Evolutionary conservation across 1,140 invertebrate genomes (phyloP), one percentile per base, ranked within the genome.

Genomic region (Bombus impatiens): DNA sequence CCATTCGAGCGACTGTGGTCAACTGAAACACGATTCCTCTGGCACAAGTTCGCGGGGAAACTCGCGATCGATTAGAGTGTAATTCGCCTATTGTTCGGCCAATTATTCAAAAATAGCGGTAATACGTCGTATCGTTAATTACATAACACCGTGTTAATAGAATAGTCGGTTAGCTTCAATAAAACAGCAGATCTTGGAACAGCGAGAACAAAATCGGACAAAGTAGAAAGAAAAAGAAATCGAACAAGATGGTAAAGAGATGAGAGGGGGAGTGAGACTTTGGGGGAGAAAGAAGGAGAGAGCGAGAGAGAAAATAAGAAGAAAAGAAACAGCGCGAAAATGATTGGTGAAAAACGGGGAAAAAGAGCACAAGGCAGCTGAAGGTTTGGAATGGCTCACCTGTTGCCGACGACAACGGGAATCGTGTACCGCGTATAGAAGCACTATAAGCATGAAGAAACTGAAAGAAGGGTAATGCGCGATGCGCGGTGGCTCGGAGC

Each of bases 321-420:
- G 57, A 59, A 2, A 28, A 77, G 65, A 44, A 37, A 75, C 9
- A 78, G 28, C 8, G 28, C 35, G 35, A 62, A 28, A 35, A 65
- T 37, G 10, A 75, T 28, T 9, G 44, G 8, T 57, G 6, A 32
- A n/a, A 84, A 74, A 79, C 62, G 77, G 82, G 78, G 62, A 82
- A 32, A 53, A 78, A n/a, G 32, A 53, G 40, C 12, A 76, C 35
- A 5, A 25, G 59, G 59, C 13, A 37, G 32, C 15, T 77, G n/a
- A 44, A 37, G 62, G 8, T 47, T 44, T 3, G 59, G 44, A 78
- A 78, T 71, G 22, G 67, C 90, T 93, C 90, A 90, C 91, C 89
- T 92, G 92, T 93, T 89, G 87, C 70, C 57, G 84, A 82, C 76
- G 78, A 82, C 42, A 81, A 84, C 80, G 87, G 32, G 89, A 77